Evolutionary conservation across 2,797 vertebrate species (phyloP).

Genomic region (Diglossa cyanea): DNA sequence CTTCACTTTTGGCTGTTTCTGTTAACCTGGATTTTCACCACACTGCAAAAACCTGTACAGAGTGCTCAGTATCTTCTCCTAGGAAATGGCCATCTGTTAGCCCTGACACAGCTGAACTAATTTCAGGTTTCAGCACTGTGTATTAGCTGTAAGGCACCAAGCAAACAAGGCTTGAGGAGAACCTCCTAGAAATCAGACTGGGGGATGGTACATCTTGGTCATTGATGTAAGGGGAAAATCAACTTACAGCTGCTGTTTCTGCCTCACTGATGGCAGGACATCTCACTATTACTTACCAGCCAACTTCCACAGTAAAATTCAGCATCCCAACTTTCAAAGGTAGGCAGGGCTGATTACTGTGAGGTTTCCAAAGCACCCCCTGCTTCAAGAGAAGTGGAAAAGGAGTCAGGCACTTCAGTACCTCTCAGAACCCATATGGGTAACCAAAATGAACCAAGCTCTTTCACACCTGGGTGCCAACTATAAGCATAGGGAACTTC

Average conservation of each 20-base stretch:
- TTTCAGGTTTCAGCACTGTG: background rate
- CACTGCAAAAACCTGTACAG: background rate
- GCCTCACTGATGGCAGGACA: background rate
- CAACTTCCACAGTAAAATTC: background rate
- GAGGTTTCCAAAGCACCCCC: background rate
- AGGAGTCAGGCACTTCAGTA: background rate
- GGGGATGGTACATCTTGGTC: background rate
- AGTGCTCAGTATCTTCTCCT: background rate
- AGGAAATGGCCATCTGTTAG: background rate
- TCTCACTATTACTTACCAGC: background rate
- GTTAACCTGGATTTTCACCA: conserved; percentile 27
- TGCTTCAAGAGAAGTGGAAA: background rate
- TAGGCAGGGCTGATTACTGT: background rate
- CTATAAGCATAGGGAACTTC: background rate
- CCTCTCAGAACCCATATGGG: fast-evolving
- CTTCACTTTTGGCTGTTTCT: background rate
- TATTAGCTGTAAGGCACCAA: background rate
- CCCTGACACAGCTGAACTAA: background rate
- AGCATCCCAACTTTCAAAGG: background rate
- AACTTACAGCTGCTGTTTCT: background rate
- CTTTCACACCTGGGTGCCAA: fast-evolving
- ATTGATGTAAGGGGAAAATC: background rate
- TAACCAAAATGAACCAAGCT: background rate
- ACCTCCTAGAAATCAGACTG: background rate
- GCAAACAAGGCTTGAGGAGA: background rate